A percentile compares a stretch with the other conserved stretches of the same genome.
Evolutionary conservation across 2,888 invertebrate species (phyloP).

Genomic region (Drosophila anomalata): DNA sequence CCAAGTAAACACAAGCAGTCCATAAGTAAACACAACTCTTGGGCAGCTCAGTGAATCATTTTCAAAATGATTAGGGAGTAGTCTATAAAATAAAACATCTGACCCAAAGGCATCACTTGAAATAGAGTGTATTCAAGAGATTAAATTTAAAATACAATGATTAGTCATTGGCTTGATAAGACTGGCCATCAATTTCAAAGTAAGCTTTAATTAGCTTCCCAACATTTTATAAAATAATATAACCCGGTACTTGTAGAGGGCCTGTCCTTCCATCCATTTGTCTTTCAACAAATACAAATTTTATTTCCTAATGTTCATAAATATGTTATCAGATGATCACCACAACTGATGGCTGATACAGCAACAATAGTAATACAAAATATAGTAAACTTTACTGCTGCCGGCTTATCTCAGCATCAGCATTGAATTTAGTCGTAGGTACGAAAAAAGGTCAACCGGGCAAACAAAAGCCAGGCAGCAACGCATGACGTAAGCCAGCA

Average conservation of each 20-base stretch:
- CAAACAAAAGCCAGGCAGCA: conserved; percentile 44
- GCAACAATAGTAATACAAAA: background rate
- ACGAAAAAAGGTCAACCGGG: conserved; percentile 40
- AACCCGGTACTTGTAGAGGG: background rate
- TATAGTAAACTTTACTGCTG: conserved; percentile 22
- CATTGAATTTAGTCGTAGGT: conserved; percentile 30
- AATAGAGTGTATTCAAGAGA: background rate
- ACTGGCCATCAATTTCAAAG: no score
- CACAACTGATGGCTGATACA: conserved; percentile 20
- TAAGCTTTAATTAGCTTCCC: background rate
- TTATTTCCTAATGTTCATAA: background rate
- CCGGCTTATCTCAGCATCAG: conserved; percentile 43
- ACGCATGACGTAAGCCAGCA: conserved; percentile 52
- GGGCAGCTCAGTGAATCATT: conserved; percentile 28
- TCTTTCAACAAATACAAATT: background rate
- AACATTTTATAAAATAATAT: background rate
- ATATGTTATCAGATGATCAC: conserved; percentile 28
- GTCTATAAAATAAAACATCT: conserved; percentile 17
- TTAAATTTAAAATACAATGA: background rate
- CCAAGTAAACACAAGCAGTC: conserved; percentile 4
- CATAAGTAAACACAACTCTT: conserved; percentile 21
- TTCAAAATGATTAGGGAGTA: background rate
- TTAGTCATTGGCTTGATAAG: background rate
- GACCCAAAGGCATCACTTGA: background rate
- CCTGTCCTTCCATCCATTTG: background rate